Evolutionary conservation across 2,888 invertebrate genomes (phyloP), one percentile per base, ranked within the genome.

Genomic region (Brachyopa scutellaris): DNA sequence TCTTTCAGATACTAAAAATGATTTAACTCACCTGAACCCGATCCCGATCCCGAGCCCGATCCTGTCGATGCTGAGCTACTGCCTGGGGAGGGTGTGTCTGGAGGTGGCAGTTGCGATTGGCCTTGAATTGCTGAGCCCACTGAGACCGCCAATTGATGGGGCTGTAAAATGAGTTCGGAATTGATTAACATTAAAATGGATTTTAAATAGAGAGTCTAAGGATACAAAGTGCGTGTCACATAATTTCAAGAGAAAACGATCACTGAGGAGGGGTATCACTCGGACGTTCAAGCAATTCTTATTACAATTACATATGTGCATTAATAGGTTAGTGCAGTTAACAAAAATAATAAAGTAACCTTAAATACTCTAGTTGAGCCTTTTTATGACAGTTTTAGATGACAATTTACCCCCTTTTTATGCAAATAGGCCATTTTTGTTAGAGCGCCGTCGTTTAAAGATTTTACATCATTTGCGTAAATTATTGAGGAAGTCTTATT

Each of bases 41-140:
- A 88, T 45, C 89, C 95, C 86, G 95, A 95, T 86, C 95, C 95
- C 87, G 95, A 95, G 89, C 95, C 95, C 86, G 94, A 95, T 89
- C 95, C 95, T 88, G 95, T 95, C 87, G 95, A 95, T 87, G 95
- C 95, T 88, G 95, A 95, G 92, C 95, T 94, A 92, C 94, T 95
- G 93, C 95, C 95, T 93, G 95, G 95, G 90, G 96, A 95, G 92
- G 95, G 90, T 89, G 91, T 95, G 93, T 95, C 96, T 88, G 95
- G 92, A 90, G 91, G 90, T 89, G 95, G 92, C 91, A 91, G 90
- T 90, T 89, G 92, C 92, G 91, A 92, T 91, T 91, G 93, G 92
- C 91, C 92, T 88, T 91, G 92, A 91, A 88, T 93, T 90, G 87
- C 91, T 92, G 91, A 93, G 92, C 88, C 92, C 92, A 90, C 92